Conservation (phyloP, 2,888 invertebrate species). For the Oxycera nigricornis region DNA sequence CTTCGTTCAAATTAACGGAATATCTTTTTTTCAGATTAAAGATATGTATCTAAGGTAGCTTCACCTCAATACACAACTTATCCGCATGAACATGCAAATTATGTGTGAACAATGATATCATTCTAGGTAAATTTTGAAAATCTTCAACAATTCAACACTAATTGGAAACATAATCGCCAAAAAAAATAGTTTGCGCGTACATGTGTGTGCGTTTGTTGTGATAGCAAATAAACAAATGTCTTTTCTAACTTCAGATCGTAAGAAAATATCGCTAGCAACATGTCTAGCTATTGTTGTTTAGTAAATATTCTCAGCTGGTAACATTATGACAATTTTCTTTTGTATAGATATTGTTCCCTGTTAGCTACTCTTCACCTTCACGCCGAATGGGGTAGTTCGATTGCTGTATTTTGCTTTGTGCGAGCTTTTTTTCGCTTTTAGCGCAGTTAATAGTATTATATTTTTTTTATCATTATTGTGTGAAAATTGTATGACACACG, state of each 20-base stretch:
- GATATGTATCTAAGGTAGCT: background rate
- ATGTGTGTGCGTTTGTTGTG: too few relatives aligned
- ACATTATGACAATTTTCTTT: background rate
- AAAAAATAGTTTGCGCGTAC: too few relatives aligned
- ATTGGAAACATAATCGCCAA: slow-evolving; percentile 7
- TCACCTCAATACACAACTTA: too few relatives aligned
- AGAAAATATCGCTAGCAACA: slow-evolving; percentile 3
- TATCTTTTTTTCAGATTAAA: background rate
- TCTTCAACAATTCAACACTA: background rate
- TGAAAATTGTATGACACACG: background rate
- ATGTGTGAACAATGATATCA: background rate
- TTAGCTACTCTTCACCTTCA: background rate
- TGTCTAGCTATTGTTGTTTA: background rate
- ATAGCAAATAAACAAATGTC: slow-evolving; percentile 13
- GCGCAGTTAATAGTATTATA: background rate
- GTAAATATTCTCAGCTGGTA: background rate
- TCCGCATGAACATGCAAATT: background rate
- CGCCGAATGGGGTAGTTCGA: too few relatives aligned
- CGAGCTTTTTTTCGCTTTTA: background rate
- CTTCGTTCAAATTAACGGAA: background rate
- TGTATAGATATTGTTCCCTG: background rate
- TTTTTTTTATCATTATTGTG: background rate
- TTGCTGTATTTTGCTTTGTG: too few relatives aligned
- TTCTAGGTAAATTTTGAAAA: background rate
- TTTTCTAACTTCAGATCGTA: background rate